These are phyloP conservation scores for Rhopalosiphum nymphaeae DNA, from an alignment of 2,888 invertebrate species.

Conservation along the genomic window DNA sequence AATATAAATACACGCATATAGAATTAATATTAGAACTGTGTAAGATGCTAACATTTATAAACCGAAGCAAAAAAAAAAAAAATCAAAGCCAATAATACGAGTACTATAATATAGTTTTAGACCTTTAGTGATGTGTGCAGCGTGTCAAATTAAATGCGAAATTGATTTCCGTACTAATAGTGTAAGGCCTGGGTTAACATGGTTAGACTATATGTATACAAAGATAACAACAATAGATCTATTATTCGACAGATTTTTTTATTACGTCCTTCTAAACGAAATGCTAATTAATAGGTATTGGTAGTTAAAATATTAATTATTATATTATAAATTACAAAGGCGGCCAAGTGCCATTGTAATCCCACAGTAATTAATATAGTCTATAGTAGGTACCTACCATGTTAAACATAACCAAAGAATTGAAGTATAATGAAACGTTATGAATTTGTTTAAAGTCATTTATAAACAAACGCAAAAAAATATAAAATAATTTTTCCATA, in stretches of 20 bases:
- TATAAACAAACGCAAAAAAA: not conserved
- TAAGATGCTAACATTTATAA: not conserved
- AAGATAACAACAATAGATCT: not conserved
- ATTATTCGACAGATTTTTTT: not conserved
- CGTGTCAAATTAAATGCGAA: slow-evolving; percentile 3
- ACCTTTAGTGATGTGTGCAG: not conserved
- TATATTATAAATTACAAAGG: not conserved
- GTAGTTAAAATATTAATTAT: not conserved
- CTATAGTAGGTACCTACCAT: not conserved
- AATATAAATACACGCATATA: not conserved
- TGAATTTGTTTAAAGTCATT: not conserved
- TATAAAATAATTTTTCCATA: not conserved
- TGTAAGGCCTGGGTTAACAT: not conserved
- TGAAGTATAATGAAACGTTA: not conserved
- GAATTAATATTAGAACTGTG: not conserved
- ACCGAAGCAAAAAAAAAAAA: not conserved
- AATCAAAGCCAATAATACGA: not conserved
- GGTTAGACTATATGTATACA: not conserved
- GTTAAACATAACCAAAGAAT: not conserved
- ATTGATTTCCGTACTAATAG: slow-evolving; percentile 1
- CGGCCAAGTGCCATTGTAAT: not conserved
- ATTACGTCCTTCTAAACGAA: not conserved
- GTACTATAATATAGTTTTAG: not conserved
- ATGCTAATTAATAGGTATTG: not conserved
- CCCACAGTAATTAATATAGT: not conserved